These are phyloP conservation scores for Odontocolon sp. DNA, from an alignment of 2,888 invertebrate genomes.

Conservation along the genomic window DNA sequence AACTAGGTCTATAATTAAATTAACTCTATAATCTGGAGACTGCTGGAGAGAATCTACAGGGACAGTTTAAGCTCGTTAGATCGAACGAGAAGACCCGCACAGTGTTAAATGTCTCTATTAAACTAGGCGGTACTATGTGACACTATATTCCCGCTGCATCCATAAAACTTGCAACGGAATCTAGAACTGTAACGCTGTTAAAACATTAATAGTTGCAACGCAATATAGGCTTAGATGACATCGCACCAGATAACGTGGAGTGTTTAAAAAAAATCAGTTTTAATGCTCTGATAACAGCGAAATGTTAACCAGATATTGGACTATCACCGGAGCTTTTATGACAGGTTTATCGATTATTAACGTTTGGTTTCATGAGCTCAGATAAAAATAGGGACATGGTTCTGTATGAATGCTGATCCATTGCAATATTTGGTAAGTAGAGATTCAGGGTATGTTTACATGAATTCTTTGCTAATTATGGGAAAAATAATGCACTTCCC, in stretches of 20 bases:
- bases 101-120: conserved; percentile 60
- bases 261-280: background rate
- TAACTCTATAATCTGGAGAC: conserved; percentile 58
- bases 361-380: too few species aligned
- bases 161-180: background rate
- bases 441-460: too few species aligned
- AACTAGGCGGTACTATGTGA: conserved; percentile 44
- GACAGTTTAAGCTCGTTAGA: conserved; percentile 68
- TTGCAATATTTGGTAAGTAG: too few species aligned
- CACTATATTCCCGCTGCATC: background rate
- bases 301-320: background rate
- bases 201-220: background rate
- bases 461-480: too few species aligned
- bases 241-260: background rate
- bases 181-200: background rate
- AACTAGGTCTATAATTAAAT: conserved; percentile 63
- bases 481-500: too few species aligned
- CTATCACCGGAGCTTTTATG: too few species aligned
- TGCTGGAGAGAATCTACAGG: conserved; percentile 55
- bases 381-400: too few species aligned
- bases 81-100: conserved; percentile 61
- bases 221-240: background rate
- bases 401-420: too few species aligned
- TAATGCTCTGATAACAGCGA: background rate
- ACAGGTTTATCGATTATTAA: too few species aligned